Evolutionary conservation across 2,888 invertebrate genomes (phyloP), one percentile per base, ranked within the genome.

Genomic region (Salticus scenicus): DNA sequence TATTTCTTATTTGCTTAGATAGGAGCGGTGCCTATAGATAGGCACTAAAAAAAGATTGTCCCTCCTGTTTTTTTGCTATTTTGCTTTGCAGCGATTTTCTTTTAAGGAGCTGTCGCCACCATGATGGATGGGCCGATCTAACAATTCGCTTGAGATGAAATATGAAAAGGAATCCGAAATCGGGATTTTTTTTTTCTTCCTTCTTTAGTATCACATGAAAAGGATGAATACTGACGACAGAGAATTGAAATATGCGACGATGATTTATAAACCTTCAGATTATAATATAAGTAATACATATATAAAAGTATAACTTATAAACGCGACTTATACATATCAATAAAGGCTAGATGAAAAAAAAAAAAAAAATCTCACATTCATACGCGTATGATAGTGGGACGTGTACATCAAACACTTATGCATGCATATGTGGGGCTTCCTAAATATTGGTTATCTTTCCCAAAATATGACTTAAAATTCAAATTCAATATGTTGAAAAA

Each of bases 1-100:
- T 75, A 75, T 75, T 75, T 83, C 82, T 76, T 83, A 76, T 83
- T 83, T 83, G 76, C 82, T 83, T 76, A 83, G 76, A 72, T 81
- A 70, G 20, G 31, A 69, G 70, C 57, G 69, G 69, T 83, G 37
- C 82, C 42, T 76, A 51, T 64, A 76, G 47, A 71, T 71, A 77
- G 76, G 72, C 64, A 75, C 51, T 41, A 41, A 76, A 70, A 82
- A 76, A 80, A 80, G 37, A 67, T 69, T 74, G 74, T 81, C 63
- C 75, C 17, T 10, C 63, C 74, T 33, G 30, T 80, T 72, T 66
- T 72, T 67, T 76, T 71, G 37, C 73, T 82, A 70, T 82, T 76
- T 80, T 70, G 28, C 17, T 69, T 24, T 14, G 24, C 41, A 71
- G 70, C 70, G 75, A 75, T 82, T 82, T 82, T 83, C 76, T 83